Evolutionary conservation across 2,797 vertebrate genomes (phyloP), one percentile per base, ranked within the genome.

Genomic region (Lemur catta): DNA sequence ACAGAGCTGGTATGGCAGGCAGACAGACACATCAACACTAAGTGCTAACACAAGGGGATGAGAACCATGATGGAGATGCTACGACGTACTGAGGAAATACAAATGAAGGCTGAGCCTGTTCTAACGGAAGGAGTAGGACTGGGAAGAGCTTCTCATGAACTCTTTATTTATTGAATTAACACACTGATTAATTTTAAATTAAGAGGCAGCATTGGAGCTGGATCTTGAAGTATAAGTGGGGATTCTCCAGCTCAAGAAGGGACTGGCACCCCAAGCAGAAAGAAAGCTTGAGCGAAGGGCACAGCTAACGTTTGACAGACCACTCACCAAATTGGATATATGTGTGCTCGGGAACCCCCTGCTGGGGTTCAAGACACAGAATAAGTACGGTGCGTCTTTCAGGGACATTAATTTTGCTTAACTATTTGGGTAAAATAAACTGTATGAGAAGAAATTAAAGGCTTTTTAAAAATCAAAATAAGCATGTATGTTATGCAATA

Each of bases 381-480:
- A 11, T 63, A 59, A 61, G 18, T 2, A 13, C 11, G 6, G 15
- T 35, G 35, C 7, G 1, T 12, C 71, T 90, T 55, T 48, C 57
- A 11, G 5, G 2, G 12, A 38, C 75, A 22, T 82, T 74, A 46
- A 65, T 92, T 86, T 69, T 90, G 57, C 52, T 94, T 89, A 38
- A 86, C 17, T 22, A 86, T 59, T 89, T 87, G 43, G 26, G 11
- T 89, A 80, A 78, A 72, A 78, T 84, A 84, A 91, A 22, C 50
- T 50, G 69, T 12, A 11, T 43, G 35, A 35, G n/a, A 71, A 91
- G 30, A 52, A 48, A 50, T 63, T 75, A 63, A 91, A 92, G 26
- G 7, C 5, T 63, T 82, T 86, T 88, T 89, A 41, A 33, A 63
- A 76, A 69, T 79, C 75, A 94, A 93, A 91, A 79, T 67, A 84